These are phyloP conservation scores for Lepus europaeus DNA, from an alignment of 2,113 vertebrate species.

Conservation along the genomic window DNA sequence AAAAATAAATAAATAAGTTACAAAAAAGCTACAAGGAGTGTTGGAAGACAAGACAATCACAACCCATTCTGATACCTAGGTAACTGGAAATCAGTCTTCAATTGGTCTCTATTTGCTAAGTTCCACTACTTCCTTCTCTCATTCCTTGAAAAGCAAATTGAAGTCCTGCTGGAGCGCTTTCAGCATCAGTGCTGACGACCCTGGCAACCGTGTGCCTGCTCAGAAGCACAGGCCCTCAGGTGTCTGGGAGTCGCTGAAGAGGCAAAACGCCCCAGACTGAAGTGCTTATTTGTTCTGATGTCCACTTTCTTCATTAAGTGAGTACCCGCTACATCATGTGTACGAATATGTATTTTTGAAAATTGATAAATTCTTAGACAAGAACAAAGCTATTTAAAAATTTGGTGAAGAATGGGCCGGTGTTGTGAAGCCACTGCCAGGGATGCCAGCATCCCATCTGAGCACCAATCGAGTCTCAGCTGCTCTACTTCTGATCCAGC, in stretches of 20 bases:
- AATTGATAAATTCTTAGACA: neutral
- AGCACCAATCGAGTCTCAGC: no score
- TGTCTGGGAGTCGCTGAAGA: no score
- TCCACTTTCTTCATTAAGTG: neutral
- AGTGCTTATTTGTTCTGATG: neutral
- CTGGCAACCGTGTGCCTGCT: neutral
- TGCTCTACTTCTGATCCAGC: no score
- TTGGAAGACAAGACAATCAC: neutral
- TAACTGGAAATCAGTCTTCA: neutral
- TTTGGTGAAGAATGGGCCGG: no score
- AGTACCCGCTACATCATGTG: neutral
- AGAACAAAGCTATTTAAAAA: neutral
- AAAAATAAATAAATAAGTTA: no score
- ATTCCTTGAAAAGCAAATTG: neutral
- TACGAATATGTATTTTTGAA: neutral
- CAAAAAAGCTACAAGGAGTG: neutral
- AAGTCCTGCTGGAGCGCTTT: neutral
- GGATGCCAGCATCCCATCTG: no score
- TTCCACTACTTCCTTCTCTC: neutral
- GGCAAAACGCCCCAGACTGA: neutral
- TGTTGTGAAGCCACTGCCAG: no score
- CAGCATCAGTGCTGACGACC: neutral
- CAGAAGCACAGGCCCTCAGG: fast-evolving
- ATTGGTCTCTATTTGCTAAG: neutral
- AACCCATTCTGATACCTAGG: no score